Evolutionary conservation across 2,888 invertebrate species (phyloP), one percentile per base, ranked within the genome.

Genomic region (Cotesia congregata): DNA sequence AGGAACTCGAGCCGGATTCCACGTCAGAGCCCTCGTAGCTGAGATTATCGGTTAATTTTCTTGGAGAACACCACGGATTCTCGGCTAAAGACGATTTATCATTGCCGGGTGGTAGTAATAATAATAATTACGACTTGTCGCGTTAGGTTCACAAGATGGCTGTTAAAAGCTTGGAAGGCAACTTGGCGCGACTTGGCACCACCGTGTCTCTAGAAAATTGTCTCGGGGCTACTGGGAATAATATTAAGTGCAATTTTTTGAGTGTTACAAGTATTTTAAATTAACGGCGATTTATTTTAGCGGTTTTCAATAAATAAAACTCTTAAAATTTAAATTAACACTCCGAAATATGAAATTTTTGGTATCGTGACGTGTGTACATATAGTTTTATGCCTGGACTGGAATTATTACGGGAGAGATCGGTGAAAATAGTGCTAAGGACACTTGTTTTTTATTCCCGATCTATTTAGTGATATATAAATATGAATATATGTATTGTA

Each of bases 11-110:
- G 81, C 89, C 89, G 76, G 89, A 89, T 83, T 89, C 89, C 76
- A 89, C 89, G 74, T 89, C 88, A 77, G 88, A 87, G 80, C 88
- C 88, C 72, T 88, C 89, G 89, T 88, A 88, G 89, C 88, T 78
- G 72, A 76, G 71, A 74, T 75, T 68, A 70, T 74, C 73, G 20
- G 17, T 20, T 17, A 20, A 64, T 72, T 15, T 64, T 64, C 9
- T 62, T 64, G 17, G 41, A 62, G 15, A 12, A 60, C 6, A 70
- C 39, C n/a, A 15, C n/a, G 6, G 6, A 12, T 3, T 30, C 2
- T 4, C 50, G 12, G 7, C 50, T 50, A 17, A 7, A 20, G 41
- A 15, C 15, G 17, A 20, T 41, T 62, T 64, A 15, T 61, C 6
- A 20, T 64, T 20, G 59, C 40, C 15, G 30, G 30, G 30, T 30